These are phyloP conservation scores for Vireo altiloquus DNA, from an alignment of 2,113 vertebrate species.

Conservation along the genomic window DNA sequence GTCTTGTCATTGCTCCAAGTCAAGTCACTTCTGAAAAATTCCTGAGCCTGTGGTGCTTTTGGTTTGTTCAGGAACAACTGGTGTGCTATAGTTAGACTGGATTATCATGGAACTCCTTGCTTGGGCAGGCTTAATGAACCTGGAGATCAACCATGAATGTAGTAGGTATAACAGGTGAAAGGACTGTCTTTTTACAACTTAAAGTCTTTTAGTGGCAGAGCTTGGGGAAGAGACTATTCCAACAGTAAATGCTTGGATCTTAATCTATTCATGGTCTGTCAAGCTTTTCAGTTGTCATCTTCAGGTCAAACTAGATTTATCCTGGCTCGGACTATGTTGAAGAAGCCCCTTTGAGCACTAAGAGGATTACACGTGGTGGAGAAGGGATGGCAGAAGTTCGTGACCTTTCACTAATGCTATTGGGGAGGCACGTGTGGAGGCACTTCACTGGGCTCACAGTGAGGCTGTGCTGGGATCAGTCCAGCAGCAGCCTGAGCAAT, in stretches of 20 bases:
- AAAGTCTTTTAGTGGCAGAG: neutral
- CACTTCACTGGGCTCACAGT: neutral
- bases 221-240: neutral
- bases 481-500: neutral
- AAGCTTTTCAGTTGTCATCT: constrained; percentile 3
- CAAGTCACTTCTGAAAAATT: neutral
- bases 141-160: neutral
- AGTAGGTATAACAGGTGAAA: neutral
- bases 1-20: neutral
- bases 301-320: constrained; percentile 44
- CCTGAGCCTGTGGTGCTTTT: neutral
- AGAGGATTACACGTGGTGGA: constrained; percentile 19
- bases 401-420: constrained; percentile 36
- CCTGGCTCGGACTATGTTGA: neutral
- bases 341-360: constrained; percentile 19
- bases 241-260: neutral
- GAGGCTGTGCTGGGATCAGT: neutral
- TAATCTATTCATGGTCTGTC: neutral
- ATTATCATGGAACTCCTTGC: neutral
- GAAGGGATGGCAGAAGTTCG: neutral
- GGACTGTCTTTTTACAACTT: neutral
- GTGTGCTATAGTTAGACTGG: neutral
- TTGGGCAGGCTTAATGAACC: neutral
- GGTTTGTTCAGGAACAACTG: neutral
- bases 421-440: neutral